phyloP scores from a whole-genome alignment of 2,797 vertebrate species.

The Siniperca undulata region DNA sequence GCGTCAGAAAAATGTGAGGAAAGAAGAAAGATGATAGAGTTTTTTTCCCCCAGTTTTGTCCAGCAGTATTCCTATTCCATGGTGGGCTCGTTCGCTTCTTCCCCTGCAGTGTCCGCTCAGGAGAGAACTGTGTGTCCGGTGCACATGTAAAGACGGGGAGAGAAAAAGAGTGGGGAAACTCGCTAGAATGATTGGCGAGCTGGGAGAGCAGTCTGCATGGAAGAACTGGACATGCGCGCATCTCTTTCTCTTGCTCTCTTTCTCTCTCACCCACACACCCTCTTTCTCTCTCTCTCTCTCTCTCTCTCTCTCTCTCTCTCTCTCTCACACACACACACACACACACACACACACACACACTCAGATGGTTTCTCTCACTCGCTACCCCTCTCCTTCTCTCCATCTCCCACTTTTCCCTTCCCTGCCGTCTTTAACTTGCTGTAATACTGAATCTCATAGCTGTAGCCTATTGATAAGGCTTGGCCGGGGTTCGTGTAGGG shows the following conservation, averaged over 20 bases:
- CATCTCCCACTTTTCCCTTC: conserved; percentile 33
- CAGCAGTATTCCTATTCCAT: conserved; percentile 88
- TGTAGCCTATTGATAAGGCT: conserved; percentile 33
- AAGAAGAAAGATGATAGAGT: conserved; percentile 69
- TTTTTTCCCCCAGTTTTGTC: conserved; percentile 66
- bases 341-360: too few species aligned
- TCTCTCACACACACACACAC: too few species aligned
- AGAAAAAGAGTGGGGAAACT: conserved; percentile 74
- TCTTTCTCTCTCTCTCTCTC: conserved; percentile 21
- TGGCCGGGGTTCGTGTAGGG: not conserved
- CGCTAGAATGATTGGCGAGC: conserved; percentile 85
- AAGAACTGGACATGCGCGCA: conserved; percentile 91
- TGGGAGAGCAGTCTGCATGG: conserved; percentile 84
- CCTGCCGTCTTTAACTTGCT: conserved; percentile 52
- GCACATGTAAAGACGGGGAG: conserved; percentile 83
- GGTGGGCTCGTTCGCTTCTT: conserved; percentile 80
- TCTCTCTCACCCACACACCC: conserved; percentile 59
- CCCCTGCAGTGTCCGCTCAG: conserved; percentile 93
- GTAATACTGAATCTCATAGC: conserved; percentile 43
- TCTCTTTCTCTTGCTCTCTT: conserved; percentile 44
- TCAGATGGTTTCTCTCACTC: not conserved
- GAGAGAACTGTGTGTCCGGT: conserved; percentile 85
- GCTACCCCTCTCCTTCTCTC: conserved; percentile 16
- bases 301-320: conserved; percentile 12
- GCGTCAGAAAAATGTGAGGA: conserved; percentile 75